phyloP scores from a whole-genome alignment of 2,797 vertebrate genomes.

The Sebastes trivittatus region DNA sequence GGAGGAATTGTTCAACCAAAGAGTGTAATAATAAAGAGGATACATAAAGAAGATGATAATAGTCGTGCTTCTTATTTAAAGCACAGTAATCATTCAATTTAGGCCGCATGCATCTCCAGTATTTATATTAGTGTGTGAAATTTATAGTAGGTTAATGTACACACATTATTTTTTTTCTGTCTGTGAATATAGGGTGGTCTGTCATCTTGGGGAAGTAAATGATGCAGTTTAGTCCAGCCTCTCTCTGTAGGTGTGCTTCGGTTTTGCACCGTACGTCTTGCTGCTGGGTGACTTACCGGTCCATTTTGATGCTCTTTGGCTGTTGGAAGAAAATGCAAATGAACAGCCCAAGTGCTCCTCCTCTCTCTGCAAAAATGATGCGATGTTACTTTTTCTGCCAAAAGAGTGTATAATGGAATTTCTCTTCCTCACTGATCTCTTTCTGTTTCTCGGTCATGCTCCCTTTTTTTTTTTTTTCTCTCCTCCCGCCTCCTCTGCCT shows the following conservation, averaged over 20 bases:
- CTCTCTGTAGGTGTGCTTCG: not conserved
- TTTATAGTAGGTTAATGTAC: not conserved
- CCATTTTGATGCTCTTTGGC: slow-evolving; percentile 29
- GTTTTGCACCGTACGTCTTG: not conserved
- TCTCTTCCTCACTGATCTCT: slow-evolving; percentile 33
- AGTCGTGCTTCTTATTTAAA: not conserved
- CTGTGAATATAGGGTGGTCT: not conserved
- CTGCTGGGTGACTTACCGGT: slow-evolving; percentile 18
- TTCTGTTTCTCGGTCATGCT: not conserved
- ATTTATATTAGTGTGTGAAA: not conserved
- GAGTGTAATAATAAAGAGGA: not conserved
- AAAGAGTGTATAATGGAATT: slow-evolving; percentile 40
- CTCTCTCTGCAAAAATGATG: slow-evolving; percentile 27
- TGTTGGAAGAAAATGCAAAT: slow-evolving; percentile 48
- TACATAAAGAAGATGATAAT: not conserved
- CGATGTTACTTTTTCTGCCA: slow-evolving; percentile 35
- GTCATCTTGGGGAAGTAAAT: not conserved
- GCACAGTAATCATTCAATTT: not conserved
- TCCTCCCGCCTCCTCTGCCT: not conserved
- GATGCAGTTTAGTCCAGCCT: not conserved
- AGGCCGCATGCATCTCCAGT: not conserved
- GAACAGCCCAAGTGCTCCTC: slow-evolving; percentile 17
- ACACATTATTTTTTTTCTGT: not conserved
- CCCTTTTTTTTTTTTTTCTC: not conserved
- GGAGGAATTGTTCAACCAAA: not conserved